A percentile compares a stretch with the other conserved stretches of the same genome.
Evolutionary conservation across 2,888 invertebrate species (phyloP).

Genomic region (Cerastoderma edule): DNA sequence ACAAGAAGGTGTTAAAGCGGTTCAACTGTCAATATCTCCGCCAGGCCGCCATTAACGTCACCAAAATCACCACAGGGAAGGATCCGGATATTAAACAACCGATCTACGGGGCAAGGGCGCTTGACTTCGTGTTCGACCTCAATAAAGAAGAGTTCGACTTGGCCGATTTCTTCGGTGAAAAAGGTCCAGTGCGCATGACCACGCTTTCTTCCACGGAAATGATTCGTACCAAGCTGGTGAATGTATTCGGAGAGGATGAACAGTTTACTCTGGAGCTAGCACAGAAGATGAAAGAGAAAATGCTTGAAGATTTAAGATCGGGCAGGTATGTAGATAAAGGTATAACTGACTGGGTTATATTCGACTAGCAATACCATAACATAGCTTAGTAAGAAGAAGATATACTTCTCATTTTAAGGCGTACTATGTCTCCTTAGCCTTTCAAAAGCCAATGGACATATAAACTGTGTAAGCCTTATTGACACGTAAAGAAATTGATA

Average conservation of each 20-base stretch:
- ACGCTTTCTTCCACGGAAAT: slow-evolving; percentile 37
- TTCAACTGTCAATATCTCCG: slow-evolving; percentile 46
- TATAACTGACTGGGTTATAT: too few relatives aligned
- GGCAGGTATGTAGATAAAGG: slow-evolving; percentile 19
- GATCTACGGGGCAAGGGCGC: slow-evolving; percentile 35
- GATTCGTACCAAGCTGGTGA: slow-evolving; percentile 20
- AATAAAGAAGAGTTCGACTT: slow-evolving; percentile 36
- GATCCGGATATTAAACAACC: slow-evolving; percentile 38
- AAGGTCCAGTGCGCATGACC: slow-evolving; percentile 37
- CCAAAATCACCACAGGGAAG: slow-evolving; percentile 38
- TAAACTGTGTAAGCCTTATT: too few relatives aligned
- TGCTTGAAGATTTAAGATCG: slow-evolving; percentile 31
- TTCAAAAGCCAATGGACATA: too few relatives aligned
- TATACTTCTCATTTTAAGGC: too few relatives aligned
- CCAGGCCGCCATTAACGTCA: slow-evolving; percentile 45
- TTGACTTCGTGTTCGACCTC: slow-evolving; percentile 43
- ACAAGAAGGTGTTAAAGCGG: slow-evolving; percentile 36
- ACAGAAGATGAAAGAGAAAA: slow-evolving; percentile 34
- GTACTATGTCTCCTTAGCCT: too few relatives aligned
- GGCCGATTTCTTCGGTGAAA: slow-evolving; percentile 37
- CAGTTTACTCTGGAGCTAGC: slow-evolving; percentile 36
- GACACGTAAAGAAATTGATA: too few relatives aligned
- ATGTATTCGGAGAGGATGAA: slow-evolving; percentile 40
- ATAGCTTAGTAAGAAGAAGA: too few relatives aligned
- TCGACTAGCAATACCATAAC: too few relatives aligned